Base-by-base conservation (phyloP, 2,797 vertebrate species). In the Danio tinwini region DNA sequence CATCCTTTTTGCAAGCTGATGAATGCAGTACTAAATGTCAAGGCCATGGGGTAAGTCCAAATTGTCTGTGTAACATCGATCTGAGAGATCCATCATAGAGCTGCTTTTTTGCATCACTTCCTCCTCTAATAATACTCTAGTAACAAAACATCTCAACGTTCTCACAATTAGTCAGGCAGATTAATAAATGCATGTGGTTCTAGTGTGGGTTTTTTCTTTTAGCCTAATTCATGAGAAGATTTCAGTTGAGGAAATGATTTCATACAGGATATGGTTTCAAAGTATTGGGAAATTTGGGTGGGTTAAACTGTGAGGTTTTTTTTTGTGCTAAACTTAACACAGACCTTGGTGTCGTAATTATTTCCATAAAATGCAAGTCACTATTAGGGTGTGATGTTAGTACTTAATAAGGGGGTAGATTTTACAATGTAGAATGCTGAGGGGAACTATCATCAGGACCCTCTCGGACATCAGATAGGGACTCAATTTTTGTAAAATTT, bases 11-110 rank as follows among this genome's bases (percentile, higher is more conserved):
- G 78, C 90, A 92, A 56, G 93, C 93, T 0, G 95, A 95, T 86
- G 92, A 93, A 87, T 99, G 98, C 81, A 93, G 83, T n/a, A 91
- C 91, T 87, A 97, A 96, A 87, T 99, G 98, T 91, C 91, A 95
- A 0, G 95, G 95, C 40, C 94, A 90, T 0, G 98, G 98, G 91
- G 98, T 99, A 88, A 14, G 95, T 88, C 11, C 21, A 55, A 19
- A 83, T 7, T 74, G 16, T n/a, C 19, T 55, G 40, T 42, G 62
- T 52, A 0, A 37, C 21, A 47, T 64, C 65, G 19, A 76, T 61
- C 7, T 72, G n/a, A n/a, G n/a, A n/a, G n/a, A n/a, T n/a, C n/a
- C 19, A 58, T 39, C 37, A 16, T 56, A 29, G 64, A 52, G 73
- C 68, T 13, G n/a, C 3, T 29, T 29, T 29, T 73, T 75, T n/a